phyloP scores from a whole-genome alignment of 2,113 vertebrate species.

The Pithys albifrons region DNA sequence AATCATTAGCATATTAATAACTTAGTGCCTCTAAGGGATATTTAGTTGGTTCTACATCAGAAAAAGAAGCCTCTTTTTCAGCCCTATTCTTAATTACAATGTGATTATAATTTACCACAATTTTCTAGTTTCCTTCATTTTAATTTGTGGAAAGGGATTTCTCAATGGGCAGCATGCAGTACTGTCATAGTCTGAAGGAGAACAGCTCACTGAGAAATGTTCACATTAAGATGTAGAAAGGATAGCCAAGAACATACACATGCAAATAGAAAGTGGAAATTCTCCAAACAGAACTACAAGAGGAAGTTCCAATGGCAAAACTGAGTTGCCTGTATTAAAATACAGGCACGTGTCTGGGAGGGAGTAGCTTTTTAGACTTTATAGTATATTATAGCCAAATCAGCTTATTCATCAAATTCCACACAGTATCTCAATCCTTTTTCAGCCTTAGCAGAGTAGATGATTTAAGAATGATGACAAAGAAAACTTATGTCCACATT shows the following conservation, averaged over 20 bases:
- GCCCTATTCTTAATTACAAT: not conserved
- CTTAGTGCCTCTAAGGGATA: not conserved
- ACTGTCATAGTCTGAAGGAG: not conserved
- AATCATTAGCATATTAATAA: conserved; percentile 36
- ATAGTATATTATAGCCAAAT: not conserved
- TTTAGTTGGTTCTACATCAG: not conserved
- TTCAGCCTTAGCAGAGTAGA: not conserved
- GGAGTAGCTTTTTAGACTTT: not conserved
- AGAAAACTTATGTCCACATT: not conserved
- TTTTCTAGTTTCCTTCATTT: not conserved
- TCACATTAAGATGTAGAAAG: not conserved
- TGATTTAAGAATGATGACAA: not conserved
- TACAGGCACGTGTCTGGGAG: not conserved
- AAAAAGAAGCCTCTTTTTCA: not conserved
- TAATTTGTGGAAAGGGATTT: not conserved
- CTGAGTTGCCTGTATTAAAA: not conserved
- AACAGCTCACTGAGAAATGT: not conserved
- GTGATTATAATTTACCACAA: not conserved
- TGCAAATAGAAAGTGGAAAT: not conserved
- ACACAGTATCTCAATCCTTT: not conserved
- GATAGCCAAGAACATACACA: not conserved
- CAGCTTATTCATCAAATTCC: not conserved
- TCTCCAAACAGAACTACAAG: not conserved
- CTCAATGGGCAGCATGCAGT: not conserved
- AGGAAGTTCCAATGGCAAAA: not conserved